Percentiles rank a stretch among this genome's conserved stretches.
Conservation (phyloP, 2,888 invertebrate genomes). For the Syrphus vitripennis region DNA sequence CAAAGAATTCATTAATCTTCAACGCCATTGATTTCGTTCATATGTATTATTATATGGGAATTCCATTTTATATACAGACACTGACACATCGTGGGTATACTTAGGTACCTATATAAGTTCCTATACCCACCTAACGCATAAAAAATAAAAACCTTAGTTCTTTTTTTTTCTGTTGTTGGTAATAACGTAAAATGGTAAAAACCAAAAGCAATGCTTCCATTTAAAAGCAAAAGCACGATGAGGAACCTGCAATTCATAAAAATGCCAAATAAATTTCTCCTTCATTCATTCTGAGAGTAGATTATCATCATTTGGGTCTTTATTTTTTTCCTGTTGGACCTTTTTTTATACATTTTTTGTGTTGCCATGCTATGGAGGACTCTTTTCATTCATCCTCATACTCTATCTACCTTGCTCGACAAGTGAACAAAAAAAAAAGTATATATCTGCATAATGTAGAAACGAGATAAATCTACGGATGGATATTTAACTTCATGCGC, state of each 20-base stretch:
- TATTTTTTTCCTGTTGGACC: slow-evolving; percentile 3
- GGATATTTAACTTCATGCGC: slow-evolving; percentile 66
- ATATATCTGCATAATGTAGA: slow-evolving; percentile 58
- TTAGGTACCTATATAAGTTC: background rate
- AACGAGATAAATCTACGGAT: slow-evolving; percentile 63
- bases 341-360: background rate
- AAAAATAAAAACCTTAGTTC: background rate
- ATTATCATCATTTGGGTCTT: slow-evolving; percentile 56
- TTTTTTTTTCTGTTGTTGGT: background rate
- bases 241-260: slow-evolving; percentile 38
- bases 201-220: slow-evolving; percentile 15
- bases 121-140: background rate
- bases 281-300: slow-evolving; percentile 39
- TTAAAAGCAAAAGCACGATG: slow-evolving; percentile 8
- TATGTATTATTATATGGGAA: background rate
- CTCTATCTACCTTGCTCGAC: background rate
- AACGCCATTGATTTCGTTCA: slow-evolving; percentile 37
- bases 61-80: background rate
- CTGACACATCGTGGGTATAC: background rate
- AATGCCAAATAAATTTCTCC: slow-evolving; percentile 34
- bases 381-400: background rate
- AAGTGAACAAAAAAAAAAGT: slow-evolving; percentile 26
- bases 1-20: slow-evolving; percentile 55
- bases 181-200: background rate
- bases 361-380: background rate